Evolutionary conservation across 2,797 vertebrate species (phyloP), one percentile per base, ranked within the genome.

Genomic region (Lagocephalus sceleratus): DNA sequence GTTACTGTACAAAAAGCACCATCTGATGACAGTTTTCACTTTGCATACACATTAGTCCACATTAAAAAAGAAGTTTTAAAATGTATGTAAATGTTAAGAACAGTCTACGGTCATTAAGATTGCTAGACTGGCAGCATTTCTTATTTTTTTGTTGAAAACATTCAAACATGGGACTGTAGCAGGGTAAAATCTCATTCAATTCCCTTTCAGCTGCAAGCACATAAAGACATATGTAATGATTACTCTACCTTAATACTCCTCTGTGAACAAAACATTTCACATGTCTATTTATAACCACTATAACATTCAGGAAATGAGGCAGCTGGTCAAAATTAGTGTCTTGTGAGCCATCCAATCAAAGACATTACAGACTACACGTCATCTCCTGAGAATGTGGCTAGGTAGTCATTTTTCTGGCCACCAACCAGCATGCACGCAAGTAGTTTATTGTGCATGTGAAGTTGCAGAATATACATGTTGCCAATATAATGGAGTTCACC

Each of bases 1-100:
- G 80, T 85, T 67, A 86, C 88, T 91, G 86, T 91, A 92, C 91
- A 92, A 87, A 35, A 40, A 91, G 89, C 90, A 92, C 90, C 90
- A 79, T 88, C 79, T 78, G 80, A 82, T 84, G 88, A 91, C 85
- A 85, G 81, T 72, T 84, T 83, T 81, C 75, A 82, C 78, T 82
- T 82, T 82, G 82, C 82, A 80, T 80, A 84, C 76, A 67, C 72
- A 39, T 35, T 72, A 61, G 68, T 63, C 71, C 60, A 77, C 68
- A 48, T 71, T 68, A 77, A 75, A 79, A 63, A 78, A 84, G 38
- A 22, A 76, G 32, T 77, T 22, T 73, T 63, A 45, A 52, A 75
- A 79, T 77, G 75, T 87, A 86, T 85, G 83, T 84, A 89, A 82
- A 85, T 38, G 60, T 86, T 82, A 75, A 87, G 80, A 88, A 92